These are phyloP conservation scores for Microctonus hyperodae DNA, from an alignment of 2,888 invertebrate species.

Conservation along the genomic window DNA sequence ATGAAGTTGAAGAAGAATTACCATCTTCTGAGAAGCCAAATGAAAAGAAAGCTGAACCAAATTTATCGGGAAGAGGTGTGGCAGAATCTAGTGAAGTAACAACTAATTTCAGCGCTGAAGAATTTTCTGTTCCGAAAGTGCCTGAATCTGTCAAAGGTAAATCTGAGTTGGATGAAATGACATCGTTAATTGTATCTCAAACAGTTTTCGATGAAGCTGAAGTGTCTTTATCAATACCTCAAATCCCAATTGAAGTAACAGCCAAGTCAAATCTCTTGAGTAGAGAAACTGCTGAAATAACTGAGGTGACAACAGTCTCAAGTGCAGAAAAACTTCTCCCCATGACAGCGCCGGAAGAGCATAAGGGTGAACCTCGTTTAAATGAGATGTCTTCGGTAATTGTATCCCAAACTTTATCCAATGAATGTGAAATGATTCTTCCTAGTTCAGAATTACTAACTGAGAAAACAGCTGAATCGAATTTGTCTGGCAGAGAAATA, in stretches of 20 bases:
- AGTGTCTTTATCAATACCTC: conserved; percentile 25
- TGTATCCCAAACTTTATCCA: conserved; percentile 45
- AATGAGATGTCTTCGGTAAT: conserved; percentile 48
- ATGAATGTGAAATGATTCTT: conserved; percentile 43
- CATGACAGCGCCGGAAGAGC: conserved; percentile 42
- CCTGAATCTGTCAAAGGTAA: conserved; percentile 37
- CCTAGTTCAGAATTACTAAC: conserved; percentile 47
- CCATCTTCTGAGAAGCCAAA: conserved; percentile 44
- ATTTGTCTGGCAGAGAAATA: conserved; percentile 55
- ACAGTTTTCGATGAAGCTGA: conserved; percentile 44
- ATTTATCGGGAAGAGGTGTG: conserved; percentile 55
- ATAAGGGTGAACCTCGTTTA: conserved; percentile 48
- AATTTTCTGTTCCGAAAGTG: conserved; percentile 25
- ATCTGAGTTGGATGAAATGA: conserved; percentile 41
- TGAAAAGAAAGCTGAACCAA: conserved; percentile 54
- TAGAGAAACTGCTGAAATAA: conserved; percentile 56
- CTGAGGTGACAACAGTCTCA: conserved; percentile 49
- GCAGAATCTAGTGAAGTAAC: conserved; percentile 47
- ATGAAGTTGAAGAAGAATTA: conserved; percentile 44
- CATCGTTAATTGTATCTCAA: conserved; percentile 46
- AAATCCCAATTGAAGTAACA: conserved; percentile 37
- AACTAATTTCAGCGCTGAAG: conserved; percentile 35
- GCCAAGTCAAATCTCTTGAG: conserved; percentile 45
- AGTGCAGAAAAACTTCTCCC: conserved; percentile 29
- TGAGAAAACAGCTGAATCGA: conserved; percentile 56